Conservation (phyloP, 2,113 vertebrate species). For the Pristiophorus japonicus region DNA sequence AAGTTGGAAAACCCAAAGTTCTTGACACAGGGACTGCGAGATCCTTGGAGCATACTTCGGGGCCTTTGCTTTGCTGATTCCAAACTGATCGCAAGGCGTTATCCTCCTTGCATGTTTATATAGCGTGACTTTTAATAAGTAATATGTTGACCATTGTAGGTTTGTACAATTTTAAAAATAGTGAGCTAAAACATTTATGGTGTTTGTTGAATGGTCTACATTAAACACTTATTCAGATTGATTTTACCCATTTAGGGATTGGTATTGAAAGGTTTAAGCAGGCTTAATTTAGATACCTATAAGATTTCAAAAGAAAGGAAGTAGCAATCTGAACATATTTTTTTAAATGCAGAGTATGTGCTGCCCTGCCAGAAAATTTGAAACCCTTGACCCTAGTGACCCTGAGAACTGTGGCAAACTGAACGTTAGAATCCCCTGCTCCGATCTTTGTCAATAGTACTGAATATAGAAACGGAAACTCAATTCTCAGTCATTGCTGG, state of each 20-base stretch:
- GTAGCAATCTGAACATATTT: slow-evolving; percentile 8
- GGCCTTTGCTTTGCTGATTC: too few species aligned
- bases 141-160: not conserved
- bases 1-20: too few species aligned
- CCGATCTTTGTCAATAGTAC: not conserved
- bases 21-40: too few species aligned
- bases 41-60: too few species aligned
- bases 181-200: not conserved
- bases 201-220: not conserved
- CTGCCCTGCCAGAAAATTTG: slow-evolving; percentile 5
- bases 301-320: slow-evolving; percentile 34
- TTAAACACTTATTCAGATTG: not conserved
- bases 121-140: not conserved
- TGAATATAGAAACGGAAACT: not conserved
- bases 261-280: not conserved
- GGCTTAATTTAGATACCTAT: slow-evolving; percentile 32
- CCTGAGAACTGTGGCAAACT: not conserved
- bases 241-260: slow-evolving; percentile 19
- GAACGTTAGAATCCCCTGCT: not conserved
- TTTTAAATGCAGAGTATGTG: slow-evolving; percentile 9
- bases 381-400: not conserved
- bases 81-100: not conserved
- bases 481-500: not conserved
- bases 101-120: not conserved
- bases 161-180: not conserved